phyloP scores from a whole-genome alignment of 1,140 invertebrate genomes.

The Popillia japonica region DNA sequence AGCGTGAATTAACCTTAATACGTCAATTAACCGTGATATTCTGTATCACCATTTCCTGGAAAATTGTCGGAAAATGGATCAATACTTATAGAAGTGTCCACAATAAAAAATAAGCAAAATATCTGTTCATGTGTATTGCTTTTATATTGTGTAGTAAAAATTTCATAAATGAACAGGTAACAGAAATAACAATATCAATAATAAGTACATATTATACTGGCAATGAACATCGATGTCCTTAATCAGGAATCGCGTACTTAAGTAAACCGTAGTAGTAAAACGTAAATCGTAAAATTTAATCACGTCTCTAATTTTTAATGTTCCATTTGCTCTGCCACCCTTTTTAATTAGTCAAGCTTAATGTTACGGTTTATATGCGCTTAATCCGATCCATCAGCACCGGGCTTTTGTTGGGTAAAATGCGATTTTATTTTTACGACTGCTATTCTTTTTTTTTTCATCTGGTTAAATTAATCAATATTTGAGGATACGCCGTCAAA shows the following conservation, averaged over 20 bases:
- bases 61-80: too few species aligned
- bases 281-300: neutral
- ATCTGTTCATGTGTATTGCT: too few species aligned
- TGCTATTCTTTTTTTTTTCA: neutral
- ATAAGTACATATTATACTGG: too few species aligned
- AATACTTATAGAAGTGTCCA: too few species aligned
- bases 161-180: too few species aligned
- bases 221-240: neutral
- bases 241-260: neutral
- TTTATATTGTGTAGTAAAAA: too few species aligned
- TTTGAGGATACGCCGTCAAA: neutral
- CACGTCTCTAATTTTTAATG: neutral
- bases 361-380: neutral
- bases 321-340: neutral
- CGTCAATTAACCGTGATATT: too few species aligned
- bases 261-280: neutral
- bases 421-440: slow-evolving; percentile 11
- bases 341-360: slow-evolving; percentile 11
- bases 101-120: too few species aligned
- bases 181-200: too few species aligned
- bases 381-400: slow-evolving; percentile 7
- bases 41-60: too few species aligned
- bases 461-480: neutral
- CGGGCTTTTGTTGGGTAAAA: neutral
- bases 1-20: too few species aligned